phyloP scores from a whole-genome alignment of 2,797 vertebrate species.

The Cuculus canorus region DNA sequence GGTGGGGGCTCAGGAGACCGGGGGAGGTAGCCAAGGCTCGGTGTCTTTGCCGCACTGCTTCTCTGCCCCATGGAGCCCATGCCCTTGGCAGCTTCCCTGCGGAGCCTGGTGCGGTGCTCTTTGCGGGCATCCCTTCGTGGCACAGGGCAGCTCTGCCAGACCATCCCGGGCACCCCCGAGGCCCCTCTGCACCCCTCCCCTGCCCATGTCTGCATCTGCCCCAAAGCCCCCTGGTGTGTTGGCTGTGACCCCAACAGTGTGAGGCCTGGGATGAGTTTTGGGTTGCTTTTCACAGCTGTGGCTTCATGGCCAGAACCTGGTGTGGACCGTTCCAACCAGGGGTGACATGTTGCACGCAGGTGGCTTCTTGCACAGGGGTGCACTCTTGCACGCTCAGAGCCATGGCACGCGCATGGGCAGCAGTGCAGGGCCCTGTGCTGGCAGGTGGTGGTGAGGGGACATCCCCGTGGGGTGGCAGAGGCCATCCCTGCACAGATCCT shows the following conservation, averaged over 20 bases:
- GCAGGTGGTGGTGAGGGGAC: no score
- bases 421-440: background rate
- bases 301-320: background rate
- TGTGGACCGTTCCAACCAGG: background rate
- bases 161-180: background rate
- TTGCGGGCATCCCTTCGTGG: background rate
- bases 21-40: background rate
- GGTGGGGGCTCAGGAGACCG: accelerated
- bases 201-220: background rate
- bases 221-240: accelerated
- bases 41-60: background rate
- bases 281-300: background rate
- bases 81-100: background rate
- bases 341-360: background rate
- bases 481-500: background rate
- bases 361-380: background rate
- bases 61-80: background rate
- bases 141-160: background rate
- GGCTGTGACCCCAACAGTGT: accelerated
- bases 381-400: background rate
- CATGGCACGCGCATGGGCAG: background rate
- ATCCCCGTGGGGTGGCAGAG: accelerated
- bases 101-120: accelerated
- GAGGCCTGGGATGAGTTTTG: background rate
- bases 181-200: background rate